A percentile compares a stretch with the other conserved stretches of the same genome.
These are phyloP conservation scores for Hippoglossus stenolepis DNA, from an alignment of 2,113 vertebrate species.

Conservation along the genomic window DNA sequence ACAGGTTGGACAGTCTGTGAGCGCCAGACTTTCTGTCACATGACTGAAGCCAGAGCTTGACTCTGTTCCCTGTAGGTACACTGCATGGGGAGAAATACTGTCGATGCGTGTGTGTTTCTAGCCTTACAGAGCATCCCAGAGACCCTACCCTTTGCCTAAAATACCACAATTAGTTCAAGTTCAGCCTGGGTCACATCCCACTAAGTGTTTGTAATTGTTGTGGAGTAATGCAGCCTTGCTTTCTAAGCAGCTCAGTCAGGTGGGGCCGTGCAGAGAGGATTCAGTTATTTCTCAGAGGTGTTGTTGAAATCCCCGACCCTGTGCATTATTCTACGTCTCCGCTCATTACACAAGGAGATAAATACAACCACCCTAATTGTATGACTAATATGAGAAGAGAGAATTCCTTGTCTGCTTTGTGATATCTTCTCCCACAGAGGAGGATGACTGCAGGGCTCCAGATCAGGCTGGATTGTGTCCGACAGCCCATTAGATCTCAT, in stretches of 20 bases:
- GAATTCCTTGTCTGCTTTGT: constrained; percentile 60
- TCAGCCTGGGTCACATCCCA: constrained; percentile 79
- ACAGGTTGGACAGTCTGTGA: neutral
- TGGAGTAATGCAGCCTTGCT: constrained; percentile 53
- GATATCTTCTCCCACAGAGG: constrained; percentile 60
- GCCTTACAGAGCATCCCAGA: constrained; percentile 58
- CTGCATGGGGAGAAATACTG: constrained; percentile 31
- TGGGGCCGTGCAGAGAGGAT: constrained; percentile 33
- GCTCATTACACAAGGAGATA: constrained; percentile 66
- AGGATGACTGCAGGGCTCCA: constrained; percentile 26
- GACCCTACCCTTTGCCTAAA: constrained; percentile 69
- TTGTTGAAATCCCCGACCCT: constrained; percentile 51
- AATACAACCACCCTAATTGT: constrained; percentile 59
- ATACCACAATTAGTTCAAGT: constrained; percentile 77
- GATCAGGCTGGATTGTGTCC: constrained; percentile 41
- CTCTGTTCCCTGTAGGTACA: constrained; percentile 47
- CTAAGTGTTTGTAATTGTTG: constrained; percentile 63
- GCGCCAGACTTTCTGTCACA: constrained; percentile 10
- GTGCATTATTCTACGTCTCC: constrained; percentile 52
- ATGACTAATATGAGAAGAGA: neutral
- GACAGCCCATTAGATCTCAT: constrained; percentile 43
- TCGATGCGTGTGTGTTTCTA: constrained; percentile 29
- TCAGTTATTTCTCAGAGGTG: constrained; percentile 62
- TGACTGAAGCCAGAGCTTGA: constrained; percentile 72
- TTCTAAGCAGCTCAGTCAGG: constrained; percentile 58